Base-by-base conservation (phyloP, 2,888 invertebrate genomes). In the Himalopsyche anomala region DNA sequence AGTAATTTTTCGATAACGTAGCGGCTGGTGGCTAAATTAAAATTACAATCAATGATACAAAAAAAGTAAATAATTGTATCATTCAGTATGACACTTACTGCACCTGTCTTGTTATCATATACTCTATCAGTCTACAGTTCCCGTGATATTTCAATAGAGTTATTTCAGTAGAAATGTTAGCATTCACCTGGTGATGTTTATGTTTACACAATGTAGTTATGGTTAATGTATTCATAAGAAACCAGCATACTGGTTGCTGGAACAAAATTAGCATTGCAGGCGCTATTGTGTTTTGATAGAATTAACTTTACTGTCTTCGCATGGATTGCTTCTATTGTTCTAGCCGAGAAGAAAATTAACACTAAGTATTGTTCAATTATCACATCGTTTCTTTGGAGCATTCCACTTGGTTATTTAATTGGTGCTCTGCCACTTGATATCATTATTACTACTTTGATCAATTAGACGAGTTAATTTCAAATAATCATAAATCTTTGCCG, bases 201-300 rank as follows among this genome's bases (percentile, higher is more conserved):
- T 62, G 62, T 62, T 62, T 62, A 62, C 62, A 62, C 28, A 62
- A 28, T 62, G 62, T 62, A 19, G 62, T 62, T 62, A 62, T 62
- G 62, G 19, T 19, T 62, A 62, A 62, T 62, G 62, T 62, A 62
- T 62, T 62, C 62, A 62, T 6, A 62, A 62, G 62, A 62, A 62
- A 62, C 62, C 9, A 3, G 62, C 62, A 19, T 19, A n/a, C 62
- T 19, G 19, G n/a, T 28, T 62, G 62, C 62, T 62, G 62, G 62
- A 62, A 62, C 8, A 62, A 62, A 62, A 62, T 62, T 62, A 62
- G 62, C 62, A 62, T 62, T 62, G 62, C 62, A 62, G 15, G 8
- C 28, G 62, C 62, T 19, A 62, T 62, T 62, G 62, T 62, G 62
- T 62, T 62, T 62, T 62, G 62, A 62, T 62, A 62, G 62, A 62